Evolutionary conservation across 1,140 invertebrate species (phyloP).

Genomic region (Helicoverpa zea): DNA sequence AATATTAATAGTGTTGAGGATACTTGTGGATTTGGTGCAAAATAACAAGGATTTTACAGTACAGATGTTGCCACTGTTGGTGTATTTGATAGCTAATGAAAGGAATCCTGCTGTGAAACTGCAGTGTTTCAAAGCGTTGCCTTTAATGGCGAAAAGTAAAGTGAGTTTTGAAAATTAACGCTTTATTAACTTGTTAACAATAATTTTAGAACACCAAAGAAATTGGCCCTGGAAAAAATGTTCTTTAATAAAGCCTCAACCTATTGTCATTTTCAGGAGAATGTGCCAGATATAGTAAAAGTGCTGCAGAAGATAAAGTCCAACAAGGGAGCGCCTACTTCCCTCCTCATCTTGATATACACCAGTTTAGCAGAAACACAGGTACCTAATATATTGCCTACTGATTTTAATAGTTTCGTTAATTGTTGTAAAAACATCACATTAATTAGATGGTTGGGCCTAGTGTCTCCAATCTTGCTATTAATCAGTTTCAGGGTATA

Average conservation of each 20-base stretch:
- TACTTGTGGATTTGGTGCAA: conserved; percentile 63
- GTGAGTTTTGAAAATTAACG: conserved; percentile 55
- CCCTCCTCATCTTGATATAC: conserved; percentile 73
- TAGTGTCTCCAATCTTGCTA: neutral
- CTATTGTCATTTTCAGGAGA: conserved; percentile 66
- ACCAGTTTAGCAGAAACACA: conserved; percentile 76
- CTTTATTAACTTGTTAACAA: neutral
- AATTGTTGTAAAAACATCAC: no score
- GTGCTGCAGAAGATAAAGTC: conserved; percentile 75
- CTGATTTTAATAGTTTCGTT: neutral
- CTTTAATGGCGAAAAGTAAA: conserved; percentile 77
- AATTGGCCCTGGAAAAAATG: neutral
- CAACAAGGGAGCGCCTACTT: conserved; percentile 72
- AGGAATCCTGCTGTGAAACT: conserved; percentile 66
- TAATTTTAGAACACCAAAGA: no score
- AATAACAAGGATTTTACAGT: conserved; percentile 75
- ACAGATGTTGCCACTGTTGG: conserved; percentile 70
- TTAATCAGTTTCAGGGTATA: no score
- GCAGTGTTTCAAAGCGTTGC: conserved; percentile 75
- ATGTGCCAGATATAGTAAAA: conserved; percentile 73
- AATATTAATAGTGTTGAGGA: conserved; percentile 62
- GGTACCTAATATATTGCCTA: conserved; percentile 51
- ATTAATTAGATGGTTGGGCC: neutral
- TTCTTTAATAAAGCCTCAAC: neutral
- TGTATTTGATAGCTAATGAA: conserved; percentile 75